A percentile compares a stretch with the other conserved stretches of the same genome.
Conservation (phyloP, 2,888 invertebrate genomes). For the Chrysolina haemoptera region DNA sequence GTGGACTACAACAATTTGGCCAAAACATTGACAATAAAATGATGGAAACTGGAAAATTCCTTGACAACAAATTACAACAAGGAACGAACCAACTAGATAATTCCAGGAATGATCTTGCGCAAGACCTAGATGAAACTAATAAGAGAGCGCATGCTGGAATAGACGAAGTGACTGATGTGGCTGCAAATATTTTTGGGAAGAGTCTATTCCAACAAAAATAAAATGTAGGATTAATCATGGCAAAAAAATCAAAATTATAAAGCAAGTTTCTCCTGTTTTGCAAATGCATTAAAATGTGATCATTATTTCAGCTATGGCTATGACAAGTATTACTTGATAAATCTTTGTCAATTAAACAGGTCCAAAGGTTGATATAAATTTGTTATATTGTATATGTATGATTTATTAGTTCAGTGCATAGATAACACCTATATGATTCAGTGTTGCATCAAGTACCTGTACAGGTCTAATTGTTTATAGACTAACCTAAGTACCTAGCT, state of each 20-base stretch:
- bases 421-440: not conserved
- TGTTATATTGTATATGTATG: not conserved
- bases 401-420: constrained; percentile 5
- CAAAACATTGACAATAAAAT: constrained; percentile 49
- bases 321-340: constrained; percentile 7
- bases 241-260: not conserved
- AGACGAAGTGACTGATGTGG: constrained; percentile 53
- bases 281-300: constrained; percentile 5
- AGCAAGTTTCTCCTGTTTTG: not conserved
- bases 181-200: constrained; percentile 54
- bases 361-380: constrained; percentile 1
- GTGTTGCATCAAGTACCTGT: constrained; percentile 7
- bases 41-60: constrained; percentile 47
- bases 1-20: constrained; percentile 42
- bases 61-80: constrained; percentile 50
- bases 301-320: constrained; percentile 11
- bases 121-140: constrained; percentile 53
- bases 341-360: constrained; percentile 14
- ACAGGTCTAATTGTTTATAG: not conserved
- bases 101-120: constrained; percentile 41
- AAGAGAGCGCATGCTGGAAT: constrained; percentile 57
- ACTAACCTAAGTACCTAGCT: not conserved
- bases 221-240: constrained; percentile 23
- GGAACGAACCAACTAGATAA: constrained; percentile 42
- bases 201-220: constrained; percentile 50